These are phyloP conservation scores for Lithophane semibrunnea DNA, from an alignment of 2,888 invertebrate genomes.

Conservation along the genomic window DNA sequence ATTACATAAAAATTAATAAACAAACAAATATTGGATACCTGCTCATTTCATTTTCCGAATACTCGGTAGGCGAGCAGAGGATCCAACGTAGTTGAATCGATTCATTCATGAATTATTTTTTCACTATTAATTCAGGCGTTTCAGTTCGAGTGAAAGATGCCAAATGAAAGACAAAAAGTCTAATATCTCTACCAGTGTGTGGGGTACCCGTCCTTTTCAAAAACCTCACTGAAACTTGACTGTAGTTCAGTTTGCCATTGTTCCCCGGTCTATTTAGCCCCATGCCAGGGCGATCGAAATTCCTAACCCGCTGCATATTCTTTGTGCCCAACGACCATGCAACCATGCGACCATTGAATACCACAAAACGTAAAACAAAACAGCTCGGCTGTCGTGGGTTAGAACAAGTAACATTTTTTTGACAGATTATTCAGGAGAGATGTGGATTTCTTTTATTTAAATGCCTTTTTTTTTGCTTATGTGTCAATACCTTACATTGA, in stretches of 20 bases:
- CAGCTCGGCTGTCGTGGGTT: background rate
- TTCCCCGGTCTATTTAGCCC: conserved; percentile 7
- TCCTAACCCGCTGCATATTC: conserved; percentile 41
- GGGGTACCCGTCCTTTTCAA: background rate
- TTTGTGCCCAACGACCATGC: conserved; percentile 21
- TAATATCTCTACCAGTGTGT: background rate
- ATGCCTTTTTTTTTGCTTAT: background rate
- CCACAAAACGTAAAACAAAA: conserved; percentile 28
- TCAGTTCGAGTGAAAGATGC: too few species aligned
- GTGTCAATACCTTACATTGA: background rate
- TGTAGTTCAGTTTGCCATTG: conserved; percentile 18
- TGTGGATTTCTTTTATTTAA: background rate
- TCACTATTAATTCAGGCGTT: too few species aligned
- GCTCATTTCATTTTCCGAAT: too few species aligned
- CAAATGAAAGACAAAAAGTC: background rate
- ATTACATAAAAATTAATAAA: too few species aligned
- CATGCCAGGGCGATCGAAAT: background rate
- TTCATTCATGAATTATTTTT: too few species aligned
- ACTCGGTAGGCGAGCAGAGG: too few species aligned
- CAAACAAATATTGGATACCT: too few species aligned
- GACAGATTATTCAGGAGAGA: background rate
- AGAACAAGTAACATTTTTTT: background rate
- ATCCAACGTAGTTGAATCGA: too few species aligned
- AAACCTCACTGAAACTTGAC: background rate
- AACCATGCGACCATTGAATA: conserved; percentile 13